Base-by-base conservation (phyloP, 2,888 invertebrate genomes). In the Acanthosoma haemorrhoidale region DNA sequence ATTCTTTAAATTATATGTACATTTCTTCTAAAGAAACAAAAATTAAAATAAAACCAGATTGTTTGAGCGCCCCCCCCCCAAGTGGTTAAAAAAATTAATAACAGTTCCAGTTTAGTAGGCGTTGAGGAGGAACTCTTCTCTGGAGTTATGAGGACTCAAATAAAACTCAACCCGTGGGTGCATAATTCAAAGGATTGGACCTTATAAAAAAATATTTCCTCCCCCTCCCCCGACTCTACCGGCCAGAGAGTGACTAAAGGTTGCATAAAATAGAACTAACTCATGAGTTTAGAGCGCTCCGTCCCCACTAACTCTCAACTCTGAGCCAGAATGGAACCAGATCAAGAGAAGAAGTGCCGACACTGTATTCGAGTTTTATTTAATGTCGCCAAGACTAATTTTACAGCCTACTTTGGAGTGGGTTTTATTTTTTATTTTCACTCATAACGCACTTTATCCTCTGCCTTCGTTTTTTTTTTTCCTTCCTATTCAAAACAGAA, bases 251-350 rank as follows among this genome's bases (percentile, higher is more conserved):
- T 61, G 38, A 61, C 61, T 36, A n/a, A 36, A 61, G 34, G 38
- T 36, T 36, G 61, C 32, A 61, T 61, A 36, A 61, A 61, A 61
- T 61, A 61, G 36, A 61, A 61, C 61, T 36, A 61, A 36, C 59
- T 36, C 61, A 36, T 21, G 21, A 51, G 51, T 51, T 51, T 51
- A 51, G n/a, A 25, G 51, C 51, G 11, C 5, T 25, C 11, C 25
- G 3, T 21, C 5, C n/a, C 29, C 51, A 51, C 29, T n/a, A n/a
- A n/a, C n/a, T n/a, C n/a, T n/a, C n/a, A n/a, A n/a, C n/a, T 51
- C 29, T 51, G 29, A 21, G 29, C 51, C 13, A 51, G 51, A 51
- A 25, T 51, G 25, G 25, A 51, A 25, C 51, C 25, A 25, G 51
- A 51, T 51, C n/a, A 51, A n/a, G 51, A 25, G 25, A 25, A n/a